These are phyloP conservation scores for Spisula solida DNA, from an alignment of 2,888 invertebrate genomes.

Conservation along the genomic window DNA sequence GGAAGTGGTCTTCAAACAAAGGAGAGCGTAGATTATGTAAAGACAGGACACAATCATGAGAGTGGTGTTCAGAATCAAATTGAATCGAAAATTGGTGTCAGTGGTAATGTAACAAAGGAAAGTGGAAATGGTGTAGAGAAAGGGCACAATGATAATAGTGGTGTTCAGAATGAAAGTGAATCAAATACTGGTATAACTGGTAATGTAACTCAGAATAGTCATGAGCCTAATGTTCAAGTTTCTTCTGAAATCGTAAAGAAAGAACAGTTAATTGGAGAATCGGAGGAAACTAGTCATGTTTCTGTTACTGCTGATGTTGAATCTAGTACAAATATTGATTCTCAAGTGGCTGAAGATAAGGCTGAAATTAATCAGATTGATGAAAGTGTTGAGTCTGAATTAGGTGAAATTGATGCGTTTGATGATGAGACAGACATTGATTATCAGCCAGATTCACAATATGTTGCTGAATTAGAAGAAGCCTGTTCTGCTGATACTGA, in stretches of 20 bases:
- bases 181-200: neutral
- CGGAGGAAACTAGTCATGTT: neutral
- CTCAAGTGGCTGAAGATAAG: neutral
- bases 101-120: no score
- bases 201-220: neutral
- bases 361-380: neutral
- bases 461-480: conserved; percentile 19
- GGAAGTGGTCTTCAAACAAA: neutral
- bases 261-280: neutral
- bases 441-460: conserved; percentile 55
- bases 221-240: neutral
- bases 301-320: neutral
- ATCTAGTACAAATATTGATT: neutral
- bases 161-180: neutral
- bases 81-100: no score
- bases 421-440: conserved; percentile 55
- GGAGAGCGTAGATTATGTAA: no score
- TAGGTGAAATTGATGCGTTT: neutral
- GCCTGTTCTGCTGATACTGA: conserved; percentile 2
- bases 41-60: conserved; percentile 9
- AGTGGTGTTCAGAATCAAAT: conserved; percentile 13
- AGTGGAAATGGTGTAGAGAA: no score
- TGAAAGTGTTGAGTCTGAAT: neutral
- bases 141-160: conserved; percentile 12
- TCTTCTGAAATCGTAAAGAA: neutral